Evolutionary conservation across 1,140 invertebrate species (phyloP), one percentile per base, ranked within the genome.

Genomic region (Megalopta genalis): DNA sequence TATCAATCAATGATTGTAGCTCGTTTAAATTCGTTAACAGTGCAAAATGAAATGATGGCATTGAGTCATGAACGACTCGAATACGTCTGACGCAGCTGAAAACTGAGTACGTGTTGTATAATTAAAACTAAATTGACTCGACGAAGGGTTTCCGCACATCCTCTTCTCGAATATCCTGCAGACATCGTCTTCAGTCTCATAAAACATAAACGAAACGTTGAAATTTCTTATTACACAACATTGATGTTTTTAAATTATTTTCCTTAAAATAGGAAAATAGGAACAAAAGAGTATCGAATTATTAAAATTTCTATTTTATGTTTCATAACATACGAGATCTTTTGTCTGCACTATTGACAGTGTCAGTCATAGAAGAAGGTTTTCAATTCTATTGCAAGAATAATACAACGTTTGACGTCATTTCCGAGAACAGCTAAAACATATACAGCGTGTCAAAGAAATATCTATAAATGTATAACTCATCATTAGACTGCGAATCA

Each of bases 51-150:
- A 77, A 60, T 3, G 32, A 63, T n/a, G 63, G 18, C 12, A 9
- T n/a, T 5, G 23, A 39, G 6, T 16, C 12, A 52, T 54, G 23
- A 25, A 62, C 18, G 39, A 23, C 21, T 60, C n/a, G 54, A 9
- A 62, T 2, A 23, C 6, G 4, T 37, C 18, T 10, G 1, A 8
- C 32, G 6, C 27, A 62, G 25, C 14, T 77, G 27, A 62, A 16
- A 49, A 18, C 1, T 14, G 0, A 14, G 54, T 62, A 52, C 10
- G 23, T n/a, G 16, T n/a, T 46, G 8, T 52, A 39, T 63, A 70
- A 70, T 77, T 54, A 70, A 52, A 77, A 27, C 1, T 54, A 77
- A 77, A 77, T 70, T 77, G 66, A n/a, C 66, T 68, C 32, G 42
- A 39, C 27, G 39, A 52, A 70, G 66, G 46, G 32, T 54, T 72